These are phyloP conservation scores for Matsumurasca onukii DNA, from an alignment of 1,140 invertebrate species.

Conservation along the genomic window DNA sequence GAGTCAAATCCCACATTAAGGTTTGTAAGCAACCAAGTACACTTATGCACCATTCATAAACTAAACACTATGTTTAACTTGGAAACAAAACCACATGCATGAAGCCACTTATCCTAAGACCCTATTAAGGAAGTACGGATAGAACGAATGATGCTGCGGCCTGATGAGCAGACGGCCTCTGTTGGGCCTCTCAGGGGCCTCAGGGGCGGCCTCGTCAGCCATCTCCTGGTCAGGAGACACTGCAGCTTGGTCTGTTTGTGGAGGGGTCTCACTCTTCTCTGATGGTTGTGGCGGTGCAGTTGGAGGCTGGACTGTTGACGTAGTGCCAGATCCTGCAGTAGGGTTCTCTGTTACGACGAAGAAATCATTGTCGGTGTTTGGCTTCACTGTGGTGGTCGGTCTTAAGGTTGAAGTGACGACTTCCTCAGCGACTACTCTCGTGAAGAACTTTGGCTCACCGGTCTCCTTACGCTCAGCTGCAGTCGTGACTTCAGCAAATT, in stretches of 20 bases:
- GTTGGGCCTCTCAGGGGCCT: slow-evolving; percentile 45
- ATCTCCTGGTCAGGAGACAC: slow-evolving; percentile 28
- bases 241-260: slow-evolving; percentile 38
- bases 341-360: slow-evolving; percentile 30
- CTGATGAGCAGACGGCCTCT: slow-evolving; percentile 47
- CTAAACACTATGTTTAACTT: background rate
- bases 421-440: slow-evolving; percentile 20
- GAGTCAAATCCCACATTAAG: slow-evolving; percentile 16
- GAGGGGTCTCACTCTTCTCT: slow-evolving; percentile 28
- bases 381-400: background rate
- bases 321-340: background rate
- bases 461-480: background rate
- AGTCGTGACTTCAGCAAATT: background rate
- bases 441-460: slow-evolving; percentile 29
- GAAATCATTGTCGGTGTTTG: slow-evolving; percentile 24
- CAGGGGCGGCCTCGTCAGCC: slow-evolving; percentile 41
- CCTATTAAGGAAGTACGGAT: slow-evolving; percentile 53
- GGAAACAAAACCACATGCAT: background rate
- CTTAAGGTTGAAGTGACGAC: background rate
- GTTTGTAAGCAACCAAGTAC: background rate
- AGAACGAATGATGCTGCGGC: slow-evolving; percentile 49
- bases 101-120: slow-evolving; percentile 48
- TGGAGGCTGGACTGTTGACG: background rate
- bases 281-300: background rate
- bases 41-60: slow-evolving; percentile 25